Conservation (phyloP, 2,888 invertebrate genomes). For the Dermolepida albohirtum region DNA sequence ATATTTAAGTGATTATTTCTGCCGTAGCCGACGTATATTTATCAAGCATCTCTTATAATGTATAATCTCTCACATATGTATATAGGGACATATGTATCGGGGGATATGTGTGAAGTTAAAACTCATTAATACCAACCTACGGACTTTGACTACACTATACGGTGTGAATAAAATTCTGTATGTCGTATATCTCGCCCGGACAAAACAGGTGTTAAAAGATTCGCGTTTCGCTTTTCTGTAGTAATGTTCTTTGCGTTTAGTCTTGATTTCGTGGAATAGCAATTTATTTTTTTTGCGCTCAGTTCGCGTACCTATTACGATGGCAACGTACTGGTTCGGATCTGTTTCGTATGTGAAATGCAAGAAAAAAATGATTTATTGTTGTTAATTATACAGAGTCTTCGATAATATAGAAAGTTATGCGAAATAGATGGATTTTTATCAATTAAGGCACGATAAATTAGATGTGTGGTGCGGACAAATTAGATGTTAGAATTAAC, state of each 20-base stretch:
- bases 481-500: no score
- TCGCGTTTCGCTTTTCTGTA: constrained; percentile 24
- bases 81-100: constrained; percentile 16
- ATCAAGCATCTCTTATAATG: constrained; percentile 30
- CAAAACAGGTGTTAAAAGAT: constrained; percentile 28
- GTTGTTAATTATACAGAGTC: no score
- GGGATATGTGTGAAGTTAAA: constrained; percentile 8
- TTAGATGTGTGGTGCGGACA: no score
- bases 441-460: no score
- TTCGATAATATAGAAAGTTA: no score
- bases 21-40: constrained; percentile 11
- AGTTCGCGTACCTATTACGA: no score
- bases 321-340: no score
- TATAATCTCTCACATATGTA: background rate
- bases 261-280: constrained; percentile 28
- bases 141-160: constrained; percentile 3
- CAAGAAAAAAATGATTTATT: no score
- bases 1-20: constrained; percentile 30
- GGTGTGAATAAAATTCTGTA: constrained; percentile 1
- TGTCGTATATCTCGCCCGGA: background rate
- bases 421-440: no score
- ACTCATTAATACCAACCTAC: constrained; percentile 21
- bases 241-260: constrained; percentile 8
- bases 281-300: constrained; percentile 18
- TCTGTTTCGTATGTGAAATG: no score